Conservation (phyloP, 2,113 vertebrate species). For the Solea solea region DNA sequence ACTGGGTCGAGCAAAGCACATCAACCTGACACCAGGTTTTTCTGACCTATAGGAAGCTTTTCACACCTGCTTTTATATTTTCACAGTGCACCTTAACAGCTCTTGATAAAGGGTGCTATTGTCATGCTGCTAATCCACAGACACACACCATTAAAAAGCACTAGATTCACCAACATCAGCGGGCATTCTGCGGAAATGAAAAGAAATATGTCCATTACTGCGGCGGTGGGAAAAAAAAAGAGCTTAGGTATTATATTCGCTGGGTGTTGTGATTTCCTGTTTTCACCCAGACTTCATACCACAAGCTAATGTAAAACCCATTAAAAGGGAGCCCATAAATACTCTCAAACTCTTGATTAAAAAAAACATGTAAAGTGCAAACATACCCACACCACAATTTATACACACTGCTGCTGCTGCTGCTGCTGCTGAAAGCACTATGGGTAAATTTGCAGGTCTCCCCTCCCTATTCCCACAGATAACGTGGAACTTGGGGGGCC, state of each 20-base stretch:
- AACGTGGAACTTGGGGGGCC: conserved; percentile 44
- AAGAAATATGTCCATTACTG: conserved; percentile 46
- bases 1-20: conserved; percentile 21
- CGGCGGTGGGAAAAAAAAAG: conserved; percentile 2
- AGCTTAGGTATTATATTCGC: conserved; percentile 36
- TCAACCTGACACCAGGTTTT: conserved; percentile 40
- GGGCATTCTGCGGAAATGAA: conserved; percentile 20
- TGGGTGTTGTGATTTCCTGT: conserved; percentile 26
- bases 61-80: conserved; percentile 65
- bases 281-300: conserved; percentile 29
- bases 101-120: conserved; percentile 60
- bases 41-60: conserved; percentile 68
- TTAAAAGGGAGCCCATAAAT: conserved; percentile 53
- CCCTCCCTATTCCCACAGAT: conserved; percentile 38
- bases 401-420: conserved; percentile 8
- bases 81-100: conserved; percentile 63
- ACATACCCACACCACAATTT: conserved; percentile 30
- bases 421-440: conserved; percentile 12
- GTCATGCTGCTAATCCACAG: conserved; percentile 37
- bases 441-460: conserved; percentile 33
- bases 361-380: conserved; percentile 48
- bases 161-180: conserved; percentile 40
- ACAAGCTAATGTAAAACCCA: conserved; percentile 45
- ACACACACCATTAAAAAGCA: conserved; percentile 68
- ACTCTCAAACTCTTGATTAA: conserved; percentile 60